Conservation (phyloP, 2,113 vertebrate species). For the Brachypteracias leptosomus region DNA sequence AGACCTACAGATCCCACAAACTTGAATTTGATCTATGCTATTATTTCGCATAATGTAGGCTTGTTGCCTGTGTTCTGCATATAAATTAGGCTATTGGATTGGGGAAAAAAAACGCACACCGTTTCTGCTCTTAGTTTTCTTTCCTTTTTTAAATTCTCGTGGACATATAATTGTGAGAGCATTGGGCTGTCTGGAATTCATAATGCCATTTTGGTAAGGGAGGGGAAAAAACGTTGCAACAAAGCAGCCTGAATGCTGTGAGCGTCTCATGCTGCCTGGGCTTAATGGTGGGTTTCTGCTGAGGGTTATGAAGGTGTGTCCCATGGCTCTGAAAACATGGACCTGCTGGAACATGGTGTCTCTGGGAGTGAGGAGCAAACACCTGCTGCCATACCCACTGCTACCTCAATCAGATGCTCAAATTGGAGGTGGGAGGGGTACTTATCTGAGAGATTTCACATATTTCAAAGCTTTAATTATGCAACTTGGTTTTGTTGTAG, state of each 20-base stretch:
- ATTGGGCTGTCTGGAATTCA: not conserved
- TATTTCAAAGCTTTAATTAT: not conserved
- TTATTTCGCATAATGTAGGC: slow-evolving; percentile 5
- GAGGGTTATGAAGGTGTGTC: not conserved
- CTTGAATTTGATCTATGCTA: not conserved
- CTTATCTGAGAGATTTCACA: not conserved
- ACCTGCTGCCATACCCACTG: not conserved
- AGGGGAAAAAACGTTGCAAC: not conserved
- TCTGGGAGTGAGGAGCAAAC: not conserved
- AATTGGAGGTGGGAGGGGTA: not conserved
- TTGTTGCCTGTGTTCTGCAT: not conserved
- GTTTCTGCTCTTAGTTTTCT: not conserved
- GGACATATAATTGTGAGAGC: not conserved
- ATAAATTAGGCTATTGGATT: not conserved
- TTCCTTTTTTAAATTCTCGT: not conserved
- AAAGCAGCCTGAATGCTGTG: not conserved
- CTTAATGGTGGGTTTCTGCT: not conserved
- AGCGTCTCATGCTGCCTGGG: not conserved
- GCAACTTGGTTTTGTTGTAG: not conserved
- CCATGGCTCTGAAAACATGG: not conserved
- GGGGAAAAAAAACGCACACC: rapidly evolving
- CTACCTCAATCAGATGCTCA: not conserved
- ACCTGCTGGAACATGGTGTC: not conserved
- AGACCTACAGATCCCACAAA: not conserved
- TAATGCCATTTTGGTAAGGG: rapidly evolving